A percentile compares a stretch with the other conserved stretches of the same genome.
Evolutionary conservation across 2,797 vertebrate species (phyloP).

Genomic region (Bufotes viridis): DNA sequence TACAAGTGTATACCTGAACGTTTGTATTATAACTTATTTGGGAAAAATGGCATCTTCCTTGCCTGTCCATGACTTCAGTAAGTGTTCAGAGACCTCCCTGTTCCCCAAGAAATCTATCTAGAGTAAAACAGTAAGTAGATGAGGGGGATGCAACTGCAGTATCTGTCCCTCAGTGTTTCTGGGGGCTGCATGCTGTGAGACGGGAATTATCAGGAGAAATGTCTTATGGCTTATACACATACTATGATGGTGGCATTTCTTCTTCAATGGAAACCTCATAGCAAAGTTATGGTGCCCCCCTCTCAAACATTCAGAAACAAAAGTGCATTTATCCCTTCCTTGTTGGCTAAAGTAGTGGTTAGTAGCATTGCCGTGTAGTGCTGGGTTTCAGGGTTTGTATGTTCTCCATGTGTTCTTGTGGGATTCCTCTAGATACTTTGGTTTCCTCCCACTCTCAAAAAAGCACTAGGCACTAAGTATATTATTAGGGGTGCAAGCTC

Average conservation of each 20-base stretch:
- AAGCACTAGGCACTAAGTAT: no score
- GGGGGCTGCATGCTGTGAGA: neutral
- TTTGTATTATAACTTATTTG: neutral
- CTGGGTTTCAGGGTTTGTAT: no score
- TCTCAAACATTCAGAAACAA: no score
- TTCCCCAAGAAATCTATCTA: neutral
- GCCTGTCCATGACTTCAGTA: neutral
- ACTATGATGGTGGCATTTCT: neutral
- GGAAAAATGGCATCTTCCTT: neutral
- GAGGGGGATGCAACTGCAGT: neutral
- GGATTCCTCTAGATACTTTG: no score
- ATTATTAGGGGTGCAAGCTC: no score
- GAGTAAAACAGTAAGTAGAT: neutral
- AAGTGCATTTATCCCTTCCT: no score
- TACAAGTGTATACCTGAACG: neutral
- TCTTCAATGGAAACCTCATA: neutral
- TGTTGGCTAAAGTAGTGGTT: no score
- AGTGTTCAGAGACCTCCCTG: neutral
- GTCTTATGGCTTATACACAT: neutral
- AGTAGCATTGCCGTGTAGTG: no score
- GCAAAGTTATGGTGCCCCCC: neutral
- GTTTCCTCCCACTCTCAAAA: no score
- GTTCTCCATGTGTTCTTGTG: no score
- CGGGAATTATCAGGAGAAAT: neutral
- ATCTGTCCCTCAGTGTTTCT: neutral